Base-by-base conservation (phyloP, 2,797 vertebrate species). In the Trachops cirrhosus region DNA sequence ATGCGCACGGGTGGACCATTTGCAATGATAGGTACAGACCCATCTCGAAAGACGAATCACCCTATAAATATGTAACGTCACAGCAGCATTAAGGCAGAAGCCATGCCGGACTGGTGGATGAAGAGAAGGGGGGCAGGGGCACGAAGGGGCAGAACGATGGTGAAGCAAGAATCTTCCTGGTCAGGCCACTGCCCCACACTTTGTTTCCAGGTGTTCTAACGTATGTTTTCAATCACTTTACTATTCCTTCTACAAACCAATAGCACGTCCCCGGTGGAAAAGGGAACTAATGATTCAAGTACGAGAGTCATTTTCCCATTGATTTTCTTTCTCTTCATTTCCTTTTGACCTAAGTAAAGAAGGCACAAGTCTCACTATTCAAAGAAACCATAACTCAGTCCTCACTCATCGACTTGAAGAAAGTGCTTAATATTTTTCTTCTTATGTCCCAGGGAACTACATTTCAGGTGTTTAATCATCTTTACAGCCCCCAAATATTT, bases 381-480 rank as follows among this genome's bases (percentile, higher is more conserved):
- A 90, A 93, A 97, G 92, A 68, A 93, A 67, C 52, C 84, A 83
- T 96, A 97, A 95, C 89, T 97, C 95, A 97, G 87, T 52, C 73
- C 94, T 93, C 73, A 92, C 85, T 84, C 73, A 34, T 2, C 44
- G 95, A 95, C 44, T 97, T 94, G 86, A 75, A 88, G 87, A 93
- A 96, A 93, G 86, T 84, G 34, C 93, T 97, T 92, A 95, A 91
- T 95, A 94, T 95, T 96, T 97, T 97, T 96, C 94, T 96, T 91
- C 87, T 92, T 77, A 82, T 91, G 84, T 95, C 93, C 91, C 46
- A 68, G 80, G 89, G 89, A 96, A 87, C 87, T 93, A 82, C 94
- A 91, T 96, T 96, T 94, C 77, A 94, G 73, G 95, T 92, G 85
- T 96, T 96, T 97, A 95, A 97, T 97, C 97, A 98, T 96, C 93